Conservation (phyloP, 2,797 vertebrate species). For the Tolypeutes matacus region DNA sequence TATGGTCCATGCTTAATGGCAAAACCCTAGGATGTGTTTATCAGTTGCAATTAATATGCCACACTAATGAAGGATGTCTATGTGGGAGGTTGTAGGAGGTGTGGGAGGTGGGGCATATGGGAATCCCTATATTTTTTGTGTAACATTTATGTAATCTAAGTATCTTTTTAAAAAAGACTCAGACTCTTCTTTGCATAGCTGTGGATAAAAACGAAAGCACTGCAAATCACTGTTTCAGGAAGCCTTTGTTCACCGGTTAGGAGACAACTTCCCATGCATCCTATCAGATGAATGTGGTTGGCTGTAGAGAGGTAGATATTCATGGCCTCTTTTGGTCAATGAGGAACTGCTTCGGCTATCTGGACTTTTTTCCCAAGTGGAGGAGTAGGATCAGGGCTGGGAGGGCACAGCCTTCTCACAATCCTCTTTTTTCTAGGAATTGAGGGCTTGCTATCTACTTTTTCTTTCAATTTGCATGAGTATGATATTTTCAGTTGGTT, state of each 20-base stretch:
- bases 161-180: too few species aligned
- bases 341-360: not conserved
- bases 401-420: not conserved
- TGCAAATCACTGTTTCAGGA: not conserved
- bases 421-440: not conserved
- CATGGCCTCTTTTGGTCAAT: not conserved
- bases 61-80: too few species aligned
- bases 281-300: not conserved
- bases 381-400: not conserved
- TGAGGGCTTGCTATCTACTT: not conserved
- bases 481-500: not conserved
- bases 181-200: not conserved
- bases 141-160: too few species aligned
- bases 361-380: not conserved
- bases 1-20: too few species aligned
- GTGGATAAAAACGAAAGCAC: not conserved
- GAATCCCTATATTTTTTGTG: too few species aligned
- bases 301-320: not conserved
- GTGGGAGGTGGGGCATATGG: too few species aligned
- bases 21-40: too few species aligned
- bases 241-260: not conserved
- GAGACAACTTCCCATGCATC: not conserved
- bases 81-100: too few species aligned
- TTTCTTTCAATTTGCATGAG: not conserved
- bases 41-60: too few species aligned